Conservation (phyloP, 2,113 vertebrate genomes). For the Oncorhynchus masou region DNA sequence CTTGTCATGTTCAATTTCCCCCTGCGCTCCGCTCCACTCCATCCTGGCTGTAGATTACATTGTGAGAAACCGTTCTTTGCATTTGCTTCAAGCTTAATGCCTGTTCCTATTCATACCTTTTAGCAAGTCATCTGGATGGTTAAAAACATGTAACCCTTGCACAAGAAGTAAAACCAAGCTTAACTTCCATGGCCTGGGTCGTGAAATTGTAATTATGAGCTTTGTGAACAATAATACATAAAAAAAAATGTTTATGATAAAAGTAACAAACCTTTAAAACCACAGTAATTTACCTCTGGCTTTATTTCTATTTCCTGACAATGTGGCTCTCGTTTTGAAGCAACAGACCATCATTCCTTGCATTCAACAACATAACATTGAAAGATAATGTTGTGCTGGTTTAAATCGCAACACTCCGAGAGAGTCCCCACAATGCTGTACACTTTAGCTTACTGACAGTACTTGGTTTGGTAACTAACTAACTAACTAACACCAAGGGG, state of each 20-base stretch:
- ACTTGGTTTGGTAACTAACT: conserved; percentile 21
- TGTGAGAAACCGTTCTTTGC: conserved; percentile 47
- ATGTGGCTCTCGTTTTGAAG: conserved; percentile 21
- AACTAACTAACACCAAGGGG: background rate
- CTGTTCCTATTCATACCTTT: conserved; percentile 37
- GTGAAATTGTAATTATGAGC: conserved; percentile 31
- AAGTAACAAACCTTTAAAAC: conserved; percentile 47
- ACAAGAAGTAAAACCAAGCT: conserved; percentile 26
- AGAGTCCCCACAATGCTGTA: background rate
- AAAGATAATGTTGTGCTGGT: conserved; percentile 17
- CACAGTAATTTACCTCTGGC: conserved; percentile 40
- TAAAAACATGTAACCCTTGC: conserved; percentile 10
- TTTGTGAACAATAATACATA: conserved; percentile 29
- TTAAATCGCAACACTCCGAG: background rate
- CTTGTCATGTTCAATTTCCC: conserved; percentile 25
- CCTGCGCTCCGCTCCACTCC: conserved; percentile 19
- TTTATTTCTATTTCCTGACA: conserved; percentile 36
- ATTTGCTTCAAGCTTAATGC: conserved; percentile 53
- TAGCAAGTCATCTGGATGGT: conserved; percentile 25
- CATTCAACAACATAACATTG: conserved; percentile 5
- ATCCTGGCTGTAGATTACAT: conserved; percentile 23
- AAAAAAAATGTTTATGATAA: conserved; percentile 14
- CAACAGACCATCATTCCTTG: conserved; percentile 19
- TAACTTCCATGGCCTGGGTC: conserved; percentile 19
- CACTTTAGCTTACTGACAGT: conserved; percentile 1